Conservation (phyloP, 2,113 vertebrate species). For the Ranitomeya imitator region DNA sequence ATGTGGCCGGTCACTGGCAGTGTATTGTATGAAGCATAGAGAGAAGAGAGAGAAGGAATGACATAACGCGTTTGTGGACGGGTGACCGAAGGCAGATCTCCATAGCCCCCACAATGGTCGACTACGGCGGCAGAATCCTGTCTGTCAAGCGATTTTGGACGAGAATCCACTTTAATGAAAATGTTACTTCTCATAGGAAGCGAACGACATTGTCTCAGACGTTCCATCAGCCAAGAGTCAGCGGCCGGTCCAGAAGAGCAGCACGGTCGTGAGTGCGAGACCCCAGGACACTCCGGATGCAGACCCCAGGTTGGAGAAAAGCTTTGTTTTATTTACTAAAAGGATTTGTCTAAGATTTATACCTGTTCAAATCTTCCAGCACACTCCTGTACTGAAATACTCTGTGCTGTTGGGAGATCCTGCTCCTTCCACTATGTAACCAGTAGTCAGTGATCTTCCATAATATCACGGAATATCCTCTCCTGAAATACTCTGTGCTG, state of each 20-base stretch:
- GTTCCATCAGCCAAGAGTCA: slow-evolving; percentile 52
- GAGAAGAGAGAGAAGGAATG: too few species aligned
- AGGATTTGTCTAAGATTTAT: background rate
- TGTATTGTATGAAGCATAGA: too few species aligned
- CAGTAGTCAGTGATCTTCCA: background rate
- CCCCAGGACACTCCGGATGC: slow-evolving; percentile 55
- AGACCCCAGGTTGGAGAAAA: slow-evolving; percentile 59
- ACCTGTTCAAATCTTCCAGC: background rate
- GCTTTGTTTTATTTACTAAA: background rate
- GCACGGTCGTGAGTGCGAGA: background rate
- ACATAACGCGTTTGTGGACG: too few species aligned
- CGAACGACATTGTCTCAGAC: slow-evolving; percentile 60
- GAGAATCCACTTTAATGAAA: background rate
- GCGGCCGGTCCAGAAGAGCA: slow-evolving; percentile 41
- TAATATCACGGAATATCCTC: background rate
- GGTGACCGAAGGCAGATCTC: too few species aligned
- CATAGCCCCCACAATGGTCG: too few species aligned
- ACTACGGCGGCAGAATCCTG: background rate
- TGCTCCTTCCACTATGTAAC: background rate
- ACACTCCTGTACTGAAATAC: background rate
- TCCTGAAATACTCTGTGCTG: too few species aligned
- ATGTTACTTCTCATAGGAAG: slow-evolving; percentile 51
- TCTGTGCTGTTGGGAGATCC: background rate
- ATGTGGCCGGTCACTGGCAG: too few species aligned
- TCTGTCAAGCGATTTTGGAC: background rate